phyloP scores from a whole-genome alignment of 2,797 vertebrate species.

The Oreortyx pictus region DNA sequence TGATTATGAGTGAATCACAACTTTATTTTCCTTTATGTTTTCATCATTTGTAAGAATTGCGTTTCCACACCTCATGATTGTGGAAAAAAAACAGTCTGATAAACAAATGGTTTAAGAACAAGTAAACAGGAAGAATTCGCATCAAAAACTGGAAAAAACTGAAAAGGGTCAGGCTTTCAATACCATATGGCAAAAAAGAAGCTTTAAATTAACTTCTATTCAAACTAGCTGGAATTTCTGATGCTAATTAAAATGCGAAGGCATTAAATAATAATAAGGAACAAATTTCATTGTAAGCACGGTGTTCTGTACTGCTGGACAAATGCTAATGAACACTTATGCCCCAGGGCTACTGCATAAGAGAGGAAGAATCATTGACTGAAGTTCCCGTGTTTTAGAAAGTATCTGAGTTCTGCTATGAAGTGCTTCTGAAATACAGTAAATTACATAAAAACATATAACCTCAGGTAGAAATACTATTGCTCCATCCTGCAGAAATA shows the following conservation, averaged over 20 bases:
- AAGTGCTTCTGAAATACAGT: conserved; percentile 1
- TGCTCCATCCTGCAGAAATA: neutral
- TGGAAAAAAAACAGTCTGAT: neutral
- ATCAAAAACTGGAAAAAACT: conserved; percentile 24
- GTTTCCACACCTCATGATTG: neutral
- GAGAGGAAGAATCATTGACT: neutral
- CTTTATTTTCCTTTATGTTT: neutral
- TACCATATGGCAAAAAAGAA: neutral
- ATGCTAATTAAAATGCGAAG: conserved; percentile 16
- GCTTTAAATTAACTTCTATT: conserved; percentile 24
- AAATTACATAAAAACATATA: neutral
- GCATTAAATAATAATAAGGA: conserved; percentile 45
- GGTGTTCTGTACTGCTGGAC: neutral
- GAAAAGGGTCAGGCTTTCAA: conserved; percentile 1
- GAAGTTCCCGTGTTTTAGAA: neutral
- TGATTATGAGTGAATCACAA: neutral
- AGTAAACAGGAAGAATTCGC: neutral
- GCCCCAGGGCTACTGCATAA: neutral
- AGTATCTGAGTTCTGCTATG: neutral
- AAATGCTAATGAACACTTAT: conserved; percentile 22
- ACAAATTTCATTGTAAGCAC: neutral
- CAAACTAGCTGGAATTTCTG: conserved; percentile 42
- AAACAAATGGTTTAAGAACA: neutral
- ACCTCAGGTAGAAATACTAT: neutral
- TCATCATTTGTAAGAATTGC: neutral